A percentile compares a stretch with the other conserved stretches of the same genome.
Conservation (phyloP, 1,140 invertebrate genomes). For the Ceratoteleas bidentatus region DNA sequence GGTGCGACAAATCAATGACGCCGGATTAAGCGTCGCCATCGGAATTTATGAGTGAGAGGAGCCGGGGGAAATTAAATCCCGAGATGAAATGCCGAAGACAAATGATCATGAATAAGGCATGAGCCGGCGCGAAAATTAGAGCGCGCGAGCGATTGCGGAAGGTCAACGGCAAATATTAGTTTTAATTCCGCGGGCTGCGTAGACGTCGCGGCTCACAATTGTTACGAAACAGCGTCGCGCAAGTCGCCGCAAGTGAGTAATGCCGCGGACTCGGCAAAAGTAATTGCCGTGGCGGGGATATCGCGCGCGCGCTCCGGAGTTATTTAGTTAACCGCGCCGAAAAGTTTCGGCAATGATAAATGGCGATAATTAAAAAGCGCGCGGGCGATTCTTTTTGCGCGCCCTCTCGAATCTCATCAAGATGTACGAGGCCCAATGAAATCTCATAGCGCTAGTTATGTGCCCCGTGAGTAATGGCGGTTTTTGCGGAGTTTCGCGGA, state of each 20-base stretch:
- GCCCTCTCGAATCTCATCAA: slow-evolving; percentile 64
- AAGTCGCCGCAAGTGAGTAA: slow-evolving; percentile 25
- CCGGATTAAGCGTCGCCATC: slow-evolving; percentile 31
- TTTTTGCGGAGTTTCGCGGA: slow-evolving; percentile 78
- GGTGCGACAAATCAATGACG: slow-evolving; percentile 49
- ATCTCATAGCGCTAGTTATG: slow-evolving; percentile 54
- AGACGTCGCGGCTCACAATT: slow-evolving; percentile 45
- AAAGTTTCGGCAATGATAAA: slow-evolving; percentile 49
- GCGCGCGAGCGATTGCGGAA: slow-evolving; percentile 15
- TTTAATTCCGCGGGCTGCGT: slow-evolving; percentile 36
- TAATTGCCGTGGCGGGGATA: slow-evolving; percentile 48
- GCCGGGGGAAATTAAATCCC: slow-evolving; percentile 47
- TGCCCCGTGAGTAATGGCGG: slow-evolving; percentile 73
- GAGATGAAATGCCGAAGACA: slow-evolving; percentile 43
- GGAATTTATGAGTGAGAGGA: slow-evolving; percentile 47
- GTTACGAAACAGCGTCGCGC: slow-evolving; percentile 13
- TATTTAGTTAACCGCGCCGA: slow-evolving; percentile 33
- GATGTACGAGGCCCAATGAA: slow-evolving; percentile 55
- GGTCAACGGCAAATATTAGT: slow-evolving; percentile 49
- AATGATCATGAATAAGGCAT: slow-evolving; percentile 56
- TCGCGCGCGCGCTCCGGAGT: not conserved
- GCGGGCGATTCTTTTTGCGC: slow-evolving; percentile 27
- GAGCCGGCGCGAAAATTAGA: slow-evolving; percentile 36
- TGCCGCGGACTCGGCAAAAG: slow-evolving; percentile 28
- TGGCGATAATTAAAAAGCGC: slow-evolving; percentile 57